Evolutionary conservation across 2,888 invertebrate species (phyloP).

Genomic region (Trileptium ribeirensis): DNA sequence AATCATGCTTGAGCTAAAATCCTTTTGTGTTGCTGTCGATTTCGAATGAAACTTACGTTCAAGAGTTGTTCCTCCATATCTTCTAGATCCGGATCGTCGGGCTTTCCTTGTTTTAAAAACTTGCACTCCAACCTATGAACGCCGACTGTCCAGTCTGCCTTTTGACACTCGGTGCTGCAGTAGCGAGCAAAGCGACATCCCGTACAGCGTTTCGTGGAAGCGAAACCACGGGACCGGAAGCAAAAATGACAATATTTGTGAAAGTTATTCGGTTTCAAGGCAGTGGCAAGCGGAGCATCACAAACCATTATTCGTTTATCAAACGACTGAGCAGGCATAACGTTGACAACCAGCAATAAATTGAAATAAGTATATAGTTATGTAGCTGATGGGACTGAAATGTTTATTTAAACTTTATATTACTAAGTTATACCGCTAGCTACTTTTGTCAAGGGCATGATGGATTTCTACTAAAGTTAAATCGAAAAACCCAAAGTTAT

Average conservation of each 20-base stretch:
- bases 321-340: no score
- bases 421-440: no score
- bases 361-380: no score
- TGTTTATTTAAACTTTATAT: no score
- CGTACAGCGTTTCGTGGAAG: background rate
- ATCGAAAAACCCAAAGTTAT: no score
- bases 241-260: background rate
- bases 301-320: background rate
- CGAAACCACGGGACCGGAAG: background rate
- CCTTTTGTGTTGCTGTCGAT: no score
- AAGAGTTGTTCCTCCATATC: background rate
- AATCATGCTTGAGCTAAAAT: no score
- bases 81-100: background rate
- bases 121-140: constrained; percentile 9
- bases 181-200: constrained; percentile 13
- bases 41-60: background rate
- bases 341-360: no score
- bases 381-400: no score
- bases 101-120: background rate
- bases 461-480: no score
- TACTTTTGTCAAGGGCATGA: no score
- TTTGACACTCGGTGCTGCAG: constrained; percentile 4
- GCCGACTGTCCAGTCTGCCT: background rate
- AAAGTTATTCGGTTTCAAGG: background rate
- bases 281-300: background rate